phyloP scores from a whole-genome alignment of 2,797 vertebrate species.

The Chelmon rostratus region DNA sequence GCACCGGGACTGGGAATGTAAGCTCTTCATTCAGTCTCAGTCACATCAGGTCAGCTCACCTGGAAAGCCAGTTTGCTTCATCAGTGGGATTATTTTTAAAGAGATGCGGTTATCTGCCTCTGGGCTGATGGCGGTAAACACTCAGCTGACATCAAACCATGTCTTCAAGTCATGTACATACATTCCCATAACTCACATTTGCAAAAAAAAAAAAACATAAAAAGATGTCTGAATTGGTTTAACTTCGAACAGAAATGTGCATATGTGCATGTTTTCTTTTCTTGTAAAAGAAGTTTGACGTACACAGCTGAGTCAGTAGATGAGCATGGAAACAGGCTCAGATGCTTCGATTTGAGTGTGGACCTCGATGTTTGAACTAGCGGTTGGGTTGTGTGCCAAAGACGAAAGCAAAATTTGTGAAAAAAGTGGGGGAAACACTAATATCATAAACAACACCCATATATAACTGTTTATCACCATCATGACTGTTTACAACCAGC shows the following conservation, averaged over 20 bases:
- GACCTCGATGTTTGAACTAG: neutral
- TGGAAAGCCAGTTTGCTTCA: slow-evolving; percentile 25
- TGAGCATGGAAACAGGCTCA: neutral
- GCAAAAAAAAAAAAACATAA: no score
- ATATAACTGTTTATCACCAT: slow-evolving; percentile 26
- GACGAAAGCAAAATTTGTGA: slow-evolving; percentile 36
- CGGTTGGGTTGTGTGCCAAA: slow-evolving; percentile 62
- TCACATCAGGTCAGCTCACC: slow-evolving; percentile 30
- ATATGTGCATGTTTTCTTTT: neutral
- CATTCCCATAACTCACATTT: neutral
- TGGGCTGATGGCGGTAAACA: slow-evolving; percentile 8
- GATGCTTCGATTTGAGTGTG: neutral
- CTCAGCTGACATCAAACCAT: slow-evolving; percentile 7
- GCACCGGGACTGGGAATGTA: slow-evolving; percentile 66
- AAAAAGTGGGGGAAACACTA: neutral
- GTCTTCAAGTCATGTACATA: slow-evolving; percentile 8
- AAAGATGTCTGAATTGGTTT: neutral
- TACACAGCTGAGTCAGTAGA: neutral
- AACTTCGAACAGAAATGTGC: neutral
- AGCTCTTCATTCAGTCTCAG: slow-evolving; percentile 42
- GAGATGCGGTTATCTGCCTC: slow-evolving; percentile 11
- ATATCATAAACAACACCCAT: slow-evolving; percentile 11
- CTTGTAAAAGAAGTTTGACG: neutral
- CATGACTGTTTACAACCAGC: slow-evolving; percentile 67
- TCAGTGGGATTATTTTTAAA: slow-evolving; percentile 5